Evolutionary conservation across 2,797 vertebrate species (phyloP).

Genomic region (Brotula barbata): DNA sequence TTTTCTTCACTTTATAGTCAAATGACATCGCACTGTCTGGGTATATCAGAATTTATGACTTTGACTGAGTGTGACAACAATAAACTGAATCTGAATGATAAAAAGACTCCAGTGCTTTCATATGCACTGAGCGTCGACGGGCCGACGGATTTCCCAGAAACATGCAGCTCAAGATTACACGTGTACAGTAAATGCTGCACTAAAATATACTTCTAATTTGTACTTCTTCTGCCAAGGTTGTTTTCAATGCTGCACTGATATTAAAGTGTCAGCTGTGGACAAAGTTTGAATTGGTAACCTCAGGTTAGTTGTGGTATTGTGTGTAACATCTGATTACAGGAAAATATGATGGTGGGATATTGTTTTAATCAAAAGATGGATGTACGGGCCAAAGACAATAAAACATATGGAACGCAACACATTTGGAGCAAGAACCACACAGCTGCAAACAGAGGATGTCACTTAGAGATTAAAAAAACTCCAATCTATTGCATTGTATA

Average conservation of each 20-base stretch:
- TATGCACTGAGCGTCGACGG: not conserved
- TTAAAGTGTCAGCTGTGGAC: not conserved
- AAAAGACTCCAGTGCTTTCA: not conserved
- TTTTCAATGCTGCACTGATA: not conserved
- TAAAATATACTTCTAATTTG: too few species aligned
- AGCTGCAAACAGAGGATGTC: slow-evolving; percentile 18
- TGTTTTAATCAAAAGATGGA: slow-evolving; percentile 20
- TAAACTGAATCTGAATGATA: slow-evolving; percentile 9
- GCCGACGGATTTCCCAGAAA: slow-evolving; percentile 3
- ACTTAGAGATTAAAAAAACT: too few species aligned
- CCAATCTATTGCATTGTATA: too few species aligned
- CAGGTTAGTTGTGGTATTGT: too few species aligned
- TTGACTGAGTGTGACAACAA: not conserved
- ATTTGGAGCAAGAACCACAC: slow-evolving; percentile 4
- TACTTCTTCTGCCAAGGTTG: not conserved
- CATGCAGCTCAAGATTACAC: slow-evolving; percentile 12
- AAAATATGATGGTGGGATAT: slow-evolving; percentile 1
- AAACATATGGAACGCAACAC: slow-evolving; percentile 4
- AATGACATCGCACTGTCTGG: not conserved
- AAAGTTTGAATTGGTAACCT: not conserved
- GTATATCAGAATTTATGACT: not conserved
- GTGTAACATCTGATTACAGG: too few species aligned
- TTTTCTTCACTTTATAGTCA: slow-evolving; percentile 9
- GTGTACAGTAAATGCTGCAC: not conserved
- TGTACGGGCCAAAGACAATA: slow-evolving; percentile 3